These are phyloP conservation scores for Cantharis flavilabris DNA, from an alignment of 2,888 invertebrate species.

Conservation along the genomic window DNA sequence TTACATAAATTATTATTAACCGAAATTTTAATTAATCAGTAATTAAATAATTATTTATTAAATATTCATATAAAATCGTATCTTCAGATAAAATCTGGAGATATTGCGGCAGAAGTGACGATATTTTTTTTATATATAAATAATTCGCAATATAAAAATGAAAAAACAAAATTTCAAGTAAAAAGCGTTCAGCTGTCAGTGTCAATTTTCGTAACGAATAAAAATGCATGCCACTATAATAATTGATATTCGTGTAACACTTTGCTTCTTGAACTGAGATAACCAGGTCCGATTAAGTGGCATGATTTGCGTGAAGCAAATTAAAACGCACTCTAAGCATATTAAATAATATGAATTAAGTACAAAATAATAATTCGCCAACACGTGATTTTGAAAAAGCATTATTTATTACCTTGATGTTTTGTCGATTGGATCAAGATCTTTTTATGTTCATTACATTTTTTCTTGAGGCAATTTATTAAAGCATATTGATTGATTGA, in stretches of 20 bases:
- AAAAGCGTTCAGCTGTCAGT: neutral
- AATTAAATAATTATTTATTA: no score
- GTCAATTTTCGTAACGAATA: neutral
- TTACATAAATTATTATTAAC: no score
- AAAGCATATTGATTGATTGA: neutral
- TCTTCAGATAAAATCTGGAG: no score
- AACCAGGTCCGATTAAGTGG: neutral
- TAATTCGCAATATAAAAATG: no score
- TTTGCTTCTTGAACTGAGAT: neutral
- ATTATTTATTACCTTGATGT: neutral
- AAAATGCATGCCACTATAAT: neutral
- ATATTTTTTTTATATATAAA: no score
- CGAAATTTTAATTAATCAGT: no score
- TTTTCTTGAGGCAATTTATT: neutral
- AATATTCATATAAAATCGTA: no score
- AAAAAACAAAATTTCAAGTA: neutral
- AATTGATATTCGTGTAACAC: neutral
- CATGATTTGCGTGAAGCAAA: neutral
- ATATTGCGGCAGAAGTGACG: no score
- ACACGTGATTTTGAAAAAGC: neutral
- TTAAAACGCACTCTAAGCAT: neutral
- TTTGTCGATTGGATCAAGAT: neutral
- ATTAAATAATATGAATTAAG: neutral
- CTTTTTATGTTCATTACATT: neutral
- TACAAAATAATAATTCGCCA: neutral